Base-by-base conservation (phyloP, 2,113 vertebrate genomes). In the Centropus unirufus region DNA sequence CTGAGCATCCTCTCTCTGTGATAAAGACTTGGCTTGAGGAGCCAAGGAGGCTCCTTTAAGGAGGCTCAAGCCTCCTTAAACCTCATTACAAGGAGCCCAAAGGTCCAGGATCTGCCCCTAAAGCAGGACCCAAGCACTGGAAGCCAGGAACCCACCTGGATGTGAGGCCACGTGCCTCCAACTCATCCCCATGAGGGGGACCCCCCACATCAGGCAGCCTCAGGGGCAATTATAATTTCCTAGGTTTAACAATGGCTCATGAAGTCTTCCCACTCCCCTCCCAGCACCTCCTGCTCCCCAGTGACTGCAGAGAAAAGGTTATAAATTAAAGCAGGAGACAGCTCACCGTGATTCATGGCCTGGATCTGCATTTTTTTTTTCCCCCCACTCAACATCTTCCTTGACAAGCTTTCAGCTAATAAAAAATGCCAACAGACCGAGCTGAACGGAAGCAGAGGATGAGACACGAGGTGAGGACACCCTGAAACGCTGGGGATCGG, bases 161-260 rank as follows among this genome's bases (percentile, higher is more conserved):
- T 59, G 29, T 3, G 5, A 66, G n/a, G 40, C 44, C 5, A 23
- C 27, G 55, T 63, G 29, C 42, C 66, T 51, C 42, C 57, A 44
- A 18, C 42, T 64, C 51, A 19, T 11, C 57, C 12, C 30, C 86
- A 32, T 8, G 4, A 0, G 15, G 11, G 11, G 51, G 6, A 18
- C 3, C 8, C 22, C 14, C 21, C 8, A 0, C 39, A 12, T 9
- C 2, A 0, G 8, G 20, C 49, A 67, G 59, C n/a, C 52, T 22
- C 12, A 3, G 32, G 55, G 54, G 14, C 47, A 23, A 49, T 49
- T 44, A 55, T 20, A 4, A 81, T 51, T 62, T 58, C 61, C 59
- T n/a, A 39, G 82, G 15, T 40, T 57, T 36, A 42, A 55, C 2
- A 4, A 55, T 20, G 57, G 36, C 18, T 47, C 27, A 5, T 2